Evolutionary conservation across 2,797 vertebrate species (phyloP), one percentile per base, ranked within the genome.

Genomic region (Prionace glauca): DNA sequence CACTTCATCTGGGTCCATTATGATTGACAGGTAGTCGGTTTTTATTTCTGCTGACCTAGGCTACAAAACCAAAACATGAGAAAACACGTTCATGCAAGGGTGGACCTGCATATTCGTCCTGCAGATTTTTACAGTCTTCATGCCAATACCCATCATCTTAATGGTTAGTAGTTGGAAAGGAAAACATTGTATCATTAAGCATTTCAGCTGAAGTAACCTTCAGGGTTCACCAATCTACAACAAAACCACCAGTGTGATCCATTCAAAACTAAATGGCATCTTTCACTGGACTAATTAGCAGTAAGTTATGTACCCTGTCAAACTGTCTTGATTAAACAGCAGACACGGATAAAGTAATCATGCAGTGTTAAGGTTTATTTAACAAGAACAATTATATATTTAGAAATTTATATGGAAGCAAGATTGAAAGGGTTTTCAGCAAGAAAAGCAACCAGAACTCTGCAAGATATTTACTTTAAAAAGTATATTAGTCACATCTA

Each of bases 1-100:
- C 1, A 98, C 98, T 96, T 98, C 98, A 0, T 98, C 98, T 0
- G 98, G 97, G 97, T 99, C 98, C 98, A 99, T 97, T 96, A 99
- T 98, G 97, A 99, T 98, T 1, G 99, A 99, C 96, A 99, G 97
- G 96, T 99, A 99, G 96, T 98, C 98, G 2, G 98, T 97, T 97
- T 99, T 99, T 95, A 96, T 96, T 96, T 97, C 97, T 0, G 97
- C 96, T 67, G 97, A 97, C 95, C 96, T 97, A 95, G 98, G 97
- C 98, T 99, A 96, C 96, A 96, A 96, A 96, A 95, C 45, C 96
- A 56, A 96, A 86, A 96, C 10, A 96, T 36, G 96, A 95, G 86
- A 95, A 95, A 95, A 56, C 36, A 71, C 3, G 24, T 90, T 29
- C 67, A 32, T 95, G 79, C 45, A 16, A 22, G 41, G 29, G 16